phyloP scores from a whole-genome alignment of 37 sponge, comb jelly and placozoan genomes.

The Chondrosia reniformis region DNA sequence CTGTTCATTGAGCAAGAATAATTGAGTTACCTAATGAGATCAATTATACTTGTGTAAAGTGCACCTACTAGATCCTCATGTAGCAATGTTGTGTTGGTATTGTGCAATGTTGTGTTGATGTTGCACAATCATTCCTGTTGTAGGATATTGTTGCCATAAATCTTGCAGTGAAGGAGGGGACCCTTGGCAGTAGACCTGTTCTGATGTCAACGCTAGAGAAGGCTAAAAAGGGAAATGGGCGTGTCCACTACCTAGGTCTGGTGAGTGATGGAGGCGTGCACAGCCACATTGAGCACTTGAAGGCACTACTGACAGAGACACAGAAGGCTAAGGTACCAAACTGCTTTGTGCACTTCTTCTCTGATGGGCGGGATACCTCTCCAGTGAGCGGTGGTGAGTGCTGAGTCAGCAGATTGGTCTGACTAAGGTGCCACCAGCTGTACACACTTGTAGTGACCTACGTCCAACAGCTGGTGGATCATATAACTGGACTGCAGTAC shows the following conservation, averaged over 20 bases:
- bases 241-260: conserved; percentile 82
- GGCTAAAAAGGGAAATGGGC: conserved; percentile 68
- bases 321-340: conserved; percentile 70
- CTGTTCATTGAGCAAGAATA: background rate
- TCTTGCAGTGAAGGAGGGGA: conserved; percentile 46
- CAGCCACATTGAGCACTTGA: conserved; percentile 86
- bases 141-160: conserved; percentile 93
- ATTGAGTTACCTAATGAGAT: background rate
- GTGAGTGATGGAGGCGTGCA: conserved; percentile 98
- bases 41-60: background rate
- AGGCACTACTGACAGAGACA: conserved; percentile 75
- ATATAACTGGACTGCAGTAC: conserved; percentile 48
- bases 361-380: conserved; percentile 94
- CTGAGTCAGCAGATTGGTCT: background rate
- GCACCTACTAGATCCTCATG: background rate
- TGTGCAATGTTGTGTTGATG: background rate
- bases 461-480: conserved; percentile 51
- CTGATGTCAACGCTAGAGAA: conserved; percentile 64
- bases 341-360: conserved; percentile 89
- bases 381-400: conserved; percentile 84
- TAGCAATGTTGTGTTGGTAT: background rate
- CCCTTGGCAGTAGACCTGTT: conserved; percentile 39
- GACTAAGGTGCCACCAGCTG: too few species aligned
- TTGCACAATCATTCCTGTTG: background rate
- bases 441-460: conserved; percentile 74